Base-by-base conservation (phyloP, 2,797 vertebrate genomes). In the Iguana delicatissima region DNA sequence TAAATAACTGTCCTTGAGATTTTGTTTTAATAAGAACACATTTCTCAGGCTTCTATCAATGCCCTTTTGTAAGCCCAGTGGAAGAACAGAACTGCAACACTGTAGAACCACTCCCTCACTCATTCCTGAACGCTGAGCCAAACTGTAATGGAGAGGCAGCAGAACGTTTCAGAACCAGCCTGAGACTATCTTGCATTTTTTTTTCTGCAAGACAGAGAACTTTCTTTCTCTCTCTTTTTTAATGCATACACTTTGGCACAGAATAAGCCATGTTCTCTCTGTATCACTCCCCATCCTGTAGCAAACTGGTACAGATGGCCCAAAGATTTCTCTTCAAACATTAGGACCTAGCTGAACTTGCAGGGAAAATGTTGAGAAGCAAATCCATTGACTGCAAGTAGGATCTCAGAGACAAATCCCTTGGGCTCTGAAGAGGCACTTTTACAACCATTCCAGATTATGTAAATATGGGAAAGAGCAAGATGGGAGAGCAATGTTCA, bases 341-440 rank as follows among this genome's bases (percentile, higher is more conserved):
- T 0, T 24, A 91, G 81, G 88, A 84, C 76, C 92, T 72, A 88
- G 85, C 83, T 92, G 92, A 92, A 87, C 26, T 74, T 87, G 69
- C 84, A 92, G 89, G 67, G 91, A 85, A 94, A 91, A 80, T 80
- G 88, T 90, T 89, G 80, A 85, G 74, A 87, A 73, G 89, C 80
- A 81, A 82, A 74, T 13, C 0, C 20, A 73, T 46, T 35, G 24
- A 81, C 52, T 50, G 67, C 22, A 84, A 67, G 35, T 38, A 89
- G 35, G 4, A 80, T 90, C 35, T 92, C 81, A 90, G 89, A 89
- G 91, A 88, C 29, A 81, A 93, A 90, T 81, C 81, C 80, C 84
- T 83, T 83, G 89, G 85, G 79, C 84, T 95, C 89, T 92, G 89
- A 46, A 91, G 95, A 96, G 96, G 96, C 97, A 97, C 95, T 97